Evolutionary conservation across 2,113 vertebrate species (phyloP), one percentile per base, ranked within the genome.

Genomic region (Garra rufa): DNA sequence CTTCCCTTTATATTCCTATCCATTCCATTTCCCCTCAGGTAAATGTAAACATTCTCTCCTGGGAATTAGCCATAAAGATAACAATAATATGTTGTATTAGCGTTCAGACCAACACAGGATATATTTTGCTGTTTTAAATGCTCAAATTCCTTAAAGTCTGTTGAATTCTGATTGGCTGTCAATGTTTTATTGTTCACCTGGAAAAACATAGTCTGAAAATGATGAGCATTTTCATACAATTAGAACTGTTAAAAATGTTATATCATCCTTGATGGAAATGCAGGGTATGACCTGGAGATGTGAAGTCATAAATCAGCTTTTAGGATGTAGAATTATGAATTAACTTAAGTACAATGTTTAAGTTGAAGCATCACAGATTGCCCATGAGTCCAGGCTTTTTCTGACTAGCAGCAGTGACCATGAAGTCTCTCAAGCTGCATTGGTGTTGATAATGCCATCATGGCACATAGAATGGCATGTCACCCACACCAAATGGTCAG

Each of bases 381-480:
- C n/a, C 38, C 9, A 9, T 43, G 34, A 43, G 69, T 2, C 10
- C 69, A 71, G 41, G 0, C 21, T 52, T n/a, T 44, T 71, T 73
- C 3, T 46, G 2, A n/a, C 13, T 48, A 44, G 5, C 10, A 77
- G 4, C 59, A 43, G 41, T 46, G 57, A 65, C 24, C 77, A 65
- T 65, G 38, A 65, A 80, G 24, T 21, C 50, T 75, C 71, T 50
- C 43, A 11, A 14, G 57, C 48, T 38, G 48, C 34, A 48, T 3
- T 48, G 38, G 38, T 80, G 59, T 21, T 80, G 77, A 46, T 65
- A 63, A 65, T 46, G n/a, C 57, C 57, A 79, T 79, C n/a, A 83
- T 83, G 70, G 26, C 26, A 63, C 15, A 74, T 17, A 44, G 13
- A 79, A 61, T 28, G 59, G 55, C 28, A 67, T 67, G 73, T 83